Percentiles rank a stretch among this genome's conserved stretches.
Evolutionary conservation across 2,113 vertebrate species (phyloP).

Genomic region (Chionodraco myersi): DNA sequence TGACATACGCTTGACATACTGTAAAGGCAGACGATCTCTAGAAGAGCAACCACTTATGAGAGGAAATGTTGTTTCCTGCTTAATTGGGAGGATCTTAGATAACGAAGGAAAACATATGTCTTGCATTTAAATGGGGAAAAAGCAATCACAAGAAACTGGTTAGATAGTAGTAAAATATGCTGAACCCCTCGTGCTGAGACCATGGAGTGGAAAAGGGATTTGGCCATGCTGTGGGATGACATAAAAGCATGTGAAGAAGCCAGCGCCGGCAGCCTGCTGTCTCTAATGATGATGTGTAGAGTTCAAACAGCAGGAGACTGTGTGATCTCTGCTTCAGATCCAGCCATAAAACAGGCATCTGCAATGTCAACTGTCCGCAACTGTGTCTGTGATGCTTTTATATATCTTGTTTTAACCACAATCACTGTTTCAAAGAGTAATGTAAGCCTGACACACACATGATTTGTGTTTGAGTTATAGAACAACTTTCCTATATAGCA

Average conservation of each 20-base stretch:
- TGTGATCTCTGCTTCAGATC: slow-evolving; percentile 48
- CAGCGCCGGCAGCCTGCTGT: slow-evolving; percentile 39
- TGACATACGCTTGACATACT: slow-evolving; percentile 63
- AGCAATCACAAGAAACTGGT: slow-evolving; percentile 4
- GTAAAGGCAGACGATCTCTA: slow-evolving; percentile 49
- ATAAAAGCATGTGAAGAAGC: slow-evolving; percentile 36
- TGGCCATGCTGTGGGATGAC: slow-evolving; percentile 19
- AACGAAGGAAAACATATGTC: slow-evolving; percentile 61
- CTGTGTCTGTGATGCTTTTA: not conserved
- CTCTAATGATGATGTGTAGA: slow-evolving; percentile 53
- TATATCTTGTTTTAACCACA: slow-evolving; percentile 12
- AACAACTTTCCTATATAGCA: not conserved
- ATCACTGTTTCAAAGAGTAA: not conserved
- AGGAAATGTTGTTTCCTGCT: slow-evolving; percentile 55
- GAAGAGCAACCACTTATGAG: slow-evolving; percentile 52
- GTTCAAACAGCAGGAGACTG: slow-evolving; percentile 36
- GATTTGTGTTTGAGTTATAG: not conserved
- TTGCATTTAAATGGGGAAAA: slow-evolving; percentile 30
- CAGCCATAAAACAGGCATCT: slow-evolving; percentile 49
- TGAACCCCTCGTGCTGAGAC: not conserved
- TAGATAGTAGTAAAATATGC: not conserved
- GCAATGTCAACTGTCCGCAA: slow-evolving; percentile 31
- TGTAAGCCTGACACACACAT: not conserved
- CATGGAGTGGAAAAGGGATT: slow-evolving; percentile 22
- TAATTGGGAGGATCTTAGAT: slow-evolving; percentile 67